phyloP scores from a whole-genome alignment of 2,888 invertebrate species.

The Ecliptopera silaceata region DNA sequence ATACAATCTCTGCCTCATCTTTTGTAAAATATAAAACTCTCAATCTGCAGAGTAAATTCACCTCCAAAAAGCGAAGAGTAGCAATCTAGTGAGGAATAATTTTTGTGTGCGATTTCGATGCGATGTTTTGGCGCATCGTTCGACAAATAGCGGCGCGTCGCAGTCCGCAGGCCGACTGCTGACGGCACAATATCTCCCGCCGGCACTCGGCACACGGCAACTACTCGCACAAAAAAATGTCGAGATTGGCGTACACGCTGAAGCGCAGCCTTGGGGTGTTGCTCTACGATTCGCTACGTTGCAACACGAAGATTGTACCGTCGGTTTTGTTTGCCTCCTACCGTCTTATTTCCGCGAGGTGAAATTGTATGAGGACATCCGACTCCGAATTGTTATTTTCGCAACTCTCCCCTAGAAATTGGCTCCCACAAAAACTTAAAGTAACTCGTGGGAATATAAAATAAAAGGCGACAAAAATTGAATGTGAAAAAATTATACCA shows the following conservation, averaged over 20 bases:
- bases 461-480: conserved; percentile 45
- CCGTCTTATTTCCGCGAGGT: conserved; percentile 73
- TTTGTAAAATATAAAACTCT: conserved; percentile 71
- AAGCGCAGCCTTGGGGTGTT: conserved; percentile 71
- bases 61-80: conserved; percentile 72
- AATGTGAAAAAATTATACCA: conserved; percentile 46
- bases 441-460: conserved; percentile 39
- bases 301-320: conserved; percentile 77
- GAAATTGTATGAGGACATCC: conserved; percentile 70
- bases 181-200: conserved; percentile 69
- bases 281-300: conserved; percentile 73
- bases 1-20: conserved; percentile 72
- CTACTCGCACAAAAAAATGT: conserved; percentile 68
- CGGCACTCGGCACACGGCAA: conserved; percentile 42
- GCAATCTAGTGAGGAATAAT: conserved; percentile 75
- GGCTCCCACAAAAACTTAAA: conserved; percentile 43
- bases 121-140: conserved; percentile 81
- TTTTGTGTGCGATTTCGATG: conserved; percentile 78
- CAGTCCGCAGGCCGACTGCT: conserved; percentile 74
- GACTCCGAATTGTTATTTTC: conserved; percentile 65
- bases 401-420: conserved; percentile 56
- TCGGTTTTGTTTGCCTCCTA: conserved; percentile 78
- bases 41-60: conserved; percentile 70
- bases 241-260: conserved; percentile 69
- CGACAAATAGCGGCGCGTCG: conserved; percentile 73